phyloP scores from a whole-genome alignment of 2,113 vertebrate species.

The Labeo catla region DNA sequence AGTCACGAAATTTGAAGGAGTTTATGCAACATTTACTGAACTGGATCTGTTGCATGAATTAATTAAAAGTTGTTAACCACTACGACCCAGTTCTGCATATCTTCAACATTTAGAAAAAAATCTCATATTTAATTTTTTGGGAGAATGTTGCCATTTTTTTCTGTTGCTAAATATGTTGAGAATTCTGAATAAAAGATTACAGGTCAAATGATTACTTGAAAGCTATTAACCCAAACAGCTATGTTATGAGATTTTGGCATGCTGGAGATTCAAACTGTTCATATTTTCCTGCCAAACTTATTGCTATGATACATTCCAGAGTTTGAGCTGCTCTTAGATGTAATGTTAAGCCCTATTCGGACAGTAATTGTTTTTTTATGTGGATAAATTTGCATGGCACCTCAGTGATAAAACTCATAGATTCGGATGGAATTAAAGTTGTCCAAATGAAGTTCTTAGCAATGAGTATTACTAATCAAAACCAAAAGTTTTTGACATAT shows the following conservation, averaged over 20 bases:
- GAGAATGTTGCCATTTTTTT: neutral
- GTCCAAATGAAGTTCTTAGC: no score
- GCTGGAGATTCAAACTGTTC: neutral
- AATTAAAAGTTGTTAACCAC: neutral
- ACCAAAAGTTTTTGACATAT: no score
- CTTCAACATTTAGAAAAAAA: neutral
- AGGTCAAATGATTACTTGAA: neutral
- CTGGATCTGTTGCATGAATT: neutral
- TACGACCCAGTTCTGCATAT: neutral
- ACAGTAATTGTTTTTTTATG: no score
- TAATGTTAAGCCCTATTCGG: no score
- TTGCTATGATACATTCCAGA: conserved; percentile 18
- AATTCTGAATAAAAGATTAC: neutral
- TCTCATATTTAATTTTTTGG: neutral
- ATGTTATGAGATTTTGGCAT: neutral
- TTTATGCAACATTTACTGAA: neutral
- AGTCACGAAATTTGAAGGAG: neutral
- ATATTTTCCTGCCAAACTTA: neutral
- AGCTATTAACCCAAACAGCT: neutral
- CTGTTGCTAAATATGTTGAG: neutral
- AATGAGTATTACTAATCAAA: no score
- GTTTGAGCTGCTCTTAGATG: neutral
- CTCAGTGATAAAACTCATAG: no score
- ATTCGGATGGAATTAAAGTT: no score
- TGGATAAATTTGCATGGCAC: no score